Evolutionary conservation across 1,140 invertebrate species (phyloP), one percentile per base, ranked within the genome.

Genomic region (Psix sp.): DNA sequence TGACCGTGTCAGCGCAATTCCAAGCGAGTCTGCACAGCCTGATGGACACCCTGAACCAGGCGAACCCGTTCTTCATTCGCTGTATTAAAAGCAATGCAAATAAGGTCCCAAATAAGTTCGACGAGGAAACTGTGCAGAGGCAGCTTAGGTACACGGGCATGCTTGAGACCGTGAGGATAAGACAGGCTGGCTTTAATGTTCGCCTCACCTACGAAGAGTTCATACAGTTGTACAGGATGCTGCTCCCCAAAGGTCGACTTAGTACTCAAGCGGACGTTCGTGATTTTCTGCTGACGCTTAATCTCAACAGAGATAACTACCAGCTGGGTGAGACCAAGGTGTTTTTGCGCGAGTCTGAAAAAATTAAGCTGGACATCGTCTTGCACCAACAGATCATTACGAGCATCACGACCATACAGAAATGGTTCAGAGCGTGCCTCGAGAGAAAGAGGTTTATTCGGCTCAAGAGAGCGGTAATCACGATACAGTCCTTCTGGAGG

Each of bases 41-140:
- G 9, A 98, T 98, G 96, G 94, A 96, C 76, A 97, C 96, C 0
- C 84, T 99, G 6, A 96, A 96, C 82, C 94, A 97, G 82, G 96
- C 96, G 0, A 97, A 97, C 87, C 97, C 97, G 1, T 98, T 97
- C 87, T 99, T 99, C 83, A 97, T 99, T 66, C 90, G 97, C 38
- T 98, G 97, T 85, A 98, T 99, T 77, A 99, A 99, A 84, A 97
- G 95, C 18, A 98, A 98, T 84, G 91, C 92, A 43, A 93, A 96
- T 40, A 98, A 98, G 89, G 91, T 94, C 65, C 91, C 97, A 0
- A 97, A 97, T 83, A 91, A 92, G 62, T 98, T 98, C 87, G 96
- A 98, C 83, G 95, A 98, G 74, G 95, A 96, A 56, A 94, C 96
- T 0, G 96, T 98, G n/a, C 93, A 97, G 76, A 88, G 96, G 38